Evolutionary conservation across 2,797 vertebrate genomes (phyloP), one percentile per base, ranked within the genome.

Genomic region (Melanogrammus aeglefinus): DNA sequence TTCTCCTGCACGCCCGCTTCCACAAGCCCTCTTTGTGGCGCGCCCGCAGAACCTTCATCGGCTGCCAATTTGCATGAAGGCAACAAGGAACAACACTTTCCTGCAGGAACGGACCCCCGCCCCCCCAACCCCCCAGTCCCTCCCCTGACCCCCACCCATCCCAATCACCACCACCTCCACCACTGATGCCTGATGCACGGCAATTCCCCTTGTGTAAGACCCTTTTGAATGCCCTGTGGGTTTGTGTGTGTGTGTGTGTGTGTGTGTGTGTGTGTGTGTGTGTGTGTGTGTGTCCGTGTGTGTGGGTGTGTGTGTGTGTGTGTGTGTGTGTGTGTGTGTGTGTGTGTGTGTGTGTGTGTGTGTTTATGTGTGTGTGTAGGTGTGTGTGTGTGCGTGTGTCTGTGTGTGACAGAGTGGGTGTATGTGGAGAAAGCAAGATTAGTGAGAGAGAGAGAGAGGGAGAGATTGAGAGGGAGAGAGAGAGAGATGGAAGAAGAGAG

Each of bases 41-140:
- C 78, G 9, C 39, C 83, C 75, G 81, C 81, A 84, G 21, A 92
- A 88, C 88, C 92, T 94, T 92, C 81, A 92, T 92, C 84, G 80
- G 83, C 92, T 87, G 92, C 92, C 92, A 93, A 93, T 95, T 94
- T 94, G 92, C 92, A 94, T 95, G 89, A 93, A 94, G 86, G 93
- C 92, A 94, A 93, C 92, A 93, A 94, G 93, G 91, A 91, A 91
- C 90, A 90, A 92, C 87, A 88, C 91, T 91, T 92, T 91, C 78
- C 84, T 82, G 51, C 86, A 87, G 83, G 85, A 86, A 78, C 76
- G 86, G 84, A 82, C 75, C 44, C 82, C 77, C 88, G 88, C 86
- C 87, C 89, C 82, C 88, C 86, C 86, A 84, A 47, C 16, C 44
- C 44, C 75, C 44, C 82, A 89, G 80, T 83, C 82, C 76, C 88